Percentiles rank a stretch among this genome's conserved stretches.
Evolutionary conservation across 2,113 vertebrate species (phyloP).

Genomic region (Protobothrops mucrosquamatus): DNA sequence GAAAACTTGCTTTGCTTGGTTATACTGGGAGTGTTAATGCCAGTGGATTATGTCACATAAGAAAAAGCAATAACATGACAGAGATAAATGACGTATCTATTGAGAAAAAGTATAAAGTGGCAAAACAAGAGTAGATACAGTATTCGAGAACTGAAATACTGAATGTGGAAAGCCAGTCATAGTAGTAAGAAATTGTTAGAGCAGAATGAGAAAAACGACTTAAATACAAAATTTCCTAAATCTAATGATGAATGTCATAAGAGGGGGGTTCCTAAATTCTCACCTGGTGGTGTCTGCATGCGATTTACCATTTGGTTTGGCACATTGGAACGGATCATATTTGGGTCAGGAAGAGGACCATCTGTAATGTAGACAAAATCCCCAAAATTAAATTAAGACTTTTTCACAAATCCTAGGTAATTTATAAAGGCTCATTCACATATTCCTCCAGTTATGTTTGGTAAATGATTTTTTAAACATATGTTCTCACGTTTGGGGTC

Average conservation of each 20-base stretch:
- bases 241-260: background rate
- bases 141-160: background rate
- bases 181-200: background rate
- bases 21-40: background rate
- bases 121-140: background rate
- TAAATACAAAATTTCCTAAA: background rate
- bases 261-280: background rate
- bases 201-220: background rate
- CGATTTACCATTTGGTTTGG: constrained; percentile 91
- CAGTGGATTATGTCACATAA: background rate
- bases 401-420: background rate
- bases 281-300: constrained; percentile 88
- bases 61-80: background rate
- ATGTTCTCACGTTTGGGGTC: background rate
- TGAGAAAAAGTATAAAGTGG: background rate
- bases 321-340: constrained; percentile 83
- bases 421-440: background rate
- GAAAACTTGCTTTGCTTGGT: background rate
- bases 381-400: constrained; percentile 29
- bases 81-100: background rate
- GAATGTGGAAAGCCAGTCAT: background rate
- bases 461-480: background rate
- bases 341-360: constrained; percentile 85
- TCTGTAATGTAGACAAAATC: constrained; percentile 67
- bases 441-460: background rate